Base-by-base conservation (phyloP, 1,140 invertebrate species). In the Oryzaephilus surinamensis region DNA sequence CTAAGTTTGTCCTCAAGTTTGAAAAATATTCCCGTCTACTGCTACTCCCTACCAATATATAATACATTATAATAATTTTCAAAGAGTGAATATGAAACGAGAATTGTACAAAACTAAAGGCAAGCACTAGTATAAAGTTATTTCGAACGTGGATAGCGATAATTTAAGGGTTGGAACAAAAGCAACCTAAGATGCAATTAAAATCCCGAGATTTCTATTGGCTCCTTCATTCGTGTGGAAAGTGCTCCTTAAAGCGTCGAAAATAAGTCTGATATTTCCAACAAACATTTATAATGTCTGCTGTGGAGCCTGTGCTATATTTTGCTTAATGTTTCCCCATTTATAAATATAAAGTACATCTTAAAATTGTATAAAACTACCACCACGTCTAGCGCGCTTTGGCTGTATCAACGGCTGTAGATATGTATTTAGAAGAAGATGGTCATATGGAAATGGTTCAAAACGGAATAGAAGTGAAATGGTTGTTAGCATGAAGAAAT, bases 141-240 rank as follows among this genome's bases (percentile, higher is more conserved):
- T 35, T 35, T 20, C 13, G 32, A 23, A 35, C 32, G 36, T 12
- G 34, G 21, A n/a, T n/a, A 21, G 40, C 41, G 24, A 46, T 51
- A 52, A 50, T 49, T 51, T 46, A 50, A 52, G 51, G 50, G 45
- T 51, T 51, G 55, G 51, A 57, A 57, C 55, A 55, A 57, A 57
- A 57, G 55, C 55, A 57, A 55, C 53, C 48, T 55, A 57, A 57
- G 55, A 57, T 53, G 55, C 55, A 57, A 57, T 57, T 57, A 57
- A 57, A 57, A 57, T 57, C 51, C 52, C 48, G 50, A 57, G 51
- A 57, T 57, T 57, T 57, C 52, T 45, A 57, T 57, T 57, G 55
- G 55, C 41, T 46, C 38, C 24, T 35, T 38, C 28, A 11, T 12
- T 23, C 13, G 44, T 32, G 13, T 29, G 37, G 35, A 51, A 46